Conservation (phyloP, 2,888 invertebrate genomes). For the Agelastica alni region DNA sequence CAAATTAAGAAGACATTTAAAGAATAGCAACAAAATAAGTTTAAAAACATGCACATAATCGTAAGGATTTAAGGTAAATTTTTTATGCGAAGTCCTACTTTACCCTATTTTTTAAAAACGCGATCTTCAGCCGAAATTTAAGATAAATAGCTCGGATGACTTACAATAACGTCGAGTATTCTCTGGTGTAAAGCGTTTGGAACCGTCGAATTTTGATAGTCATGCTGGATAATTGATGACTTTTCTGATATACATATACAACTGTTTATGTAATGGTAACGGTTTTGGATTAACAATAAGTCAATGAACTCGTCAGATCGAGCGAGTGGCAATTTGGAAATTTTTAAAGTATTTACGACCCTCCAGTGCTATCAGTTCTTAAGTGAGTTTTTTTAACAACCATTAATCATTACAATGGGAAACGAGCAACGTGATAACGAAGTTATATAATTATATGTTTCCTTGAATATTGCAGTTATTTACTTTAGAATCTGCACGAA, state of each 20-base stretch:
- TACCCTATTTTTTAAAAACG: background rate
- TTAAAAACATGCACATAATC: too few species aligned
- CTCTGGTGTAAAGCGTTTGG: constrained; percentile 8
- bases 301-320: constrained; percentile 4
- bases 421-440: too few species aligned
- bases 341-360: background rate
- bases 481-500: too few species aligned
- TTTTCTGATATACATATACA: constrained; percentile 19
- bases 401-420: constrained; percentile 8
- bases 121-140: constrained; percentile 8
- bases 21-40: too few species aligned
- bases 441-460: too few species aligned
- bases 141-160: constrained; percentile 20
- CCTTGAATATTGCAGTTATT: too few species aligned
- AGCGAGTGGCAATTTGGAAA: constrained; percentile 1
- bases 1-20: too few species aligned
- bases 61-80: too few species aligned
- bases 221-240: constrained; percentile 20
- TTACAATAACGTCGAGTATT: constrained; percentile 14
- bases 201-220: constrained; percentile 21
- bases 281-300: constrained; percentile 1
- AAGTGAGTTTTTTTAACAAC: constrained; percentile 1
- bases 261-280: constrained; percentile 15
- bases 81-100: constrained; percentile 1
- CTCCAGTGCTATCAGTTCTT: constrained; percentile 1